Evolutionary conservation across 1,140 invertebrate genomes (phyloP), one percentile per base, ranked within the genome.

Genomic region (Drosophila mayri): DNA sequence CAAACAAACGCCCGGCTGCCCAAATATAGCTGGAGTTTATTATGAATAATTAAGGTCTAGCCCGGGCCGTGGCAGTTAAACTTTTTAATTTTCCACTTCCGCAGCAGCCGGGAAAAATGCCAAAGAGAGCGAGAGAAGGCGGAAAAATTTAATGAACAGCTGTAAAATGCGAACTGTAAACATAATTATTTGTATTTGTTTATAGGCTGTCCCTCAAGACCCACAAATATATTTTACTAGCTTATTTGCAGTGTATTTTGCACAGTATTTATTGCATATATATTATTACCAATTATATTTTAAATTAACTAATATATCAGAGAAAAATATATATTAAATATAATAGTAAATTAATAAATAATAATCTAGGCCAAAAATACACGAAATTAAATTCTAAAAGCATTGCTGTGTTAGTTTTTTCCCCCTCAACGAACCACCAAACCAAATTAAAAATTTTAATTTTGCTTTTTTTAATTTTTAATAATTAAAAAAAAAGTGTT

Each of bases 1-100:
- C 44, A 9, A 22, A 20, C 50, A 8, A 30, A 30, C 28, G 28
- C 12, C 12, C 22, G 46, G 60, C 46, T 50, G 16, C n/a, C 32
- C 32, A 52, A 52, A 62, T 62, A 38, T 37, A 38, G 30, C 47
- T 6, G 61, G 61, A 55, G 61, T 63, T 63, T 63, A 63, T 63
- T 63, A 63, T 63, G 61, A 63, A 63, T 63, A 63, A 63, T 63
- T 63, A 63, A 63, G 61, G 61, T 41, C 61, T 63, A 63, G 60
- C 12, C 35, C 35, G 9, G 35, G n/a, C 12, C 9, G 25, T 8
- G 61, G 61, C 49, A 63, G 61, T 63, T 55, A 63, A 63, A 55
- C 61, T 63, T 63, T 63, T 63, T 63, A 63, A 63, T 63, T 63
- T 63, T 20, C 49, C 61, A 57, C 61, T 63, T 63, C 61, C 61